These are phyloP conservation scores for Sprattus sprattus DNA, from an alignment of 2,113 vertebrate species.

Conservation along the genomic window DNA sequence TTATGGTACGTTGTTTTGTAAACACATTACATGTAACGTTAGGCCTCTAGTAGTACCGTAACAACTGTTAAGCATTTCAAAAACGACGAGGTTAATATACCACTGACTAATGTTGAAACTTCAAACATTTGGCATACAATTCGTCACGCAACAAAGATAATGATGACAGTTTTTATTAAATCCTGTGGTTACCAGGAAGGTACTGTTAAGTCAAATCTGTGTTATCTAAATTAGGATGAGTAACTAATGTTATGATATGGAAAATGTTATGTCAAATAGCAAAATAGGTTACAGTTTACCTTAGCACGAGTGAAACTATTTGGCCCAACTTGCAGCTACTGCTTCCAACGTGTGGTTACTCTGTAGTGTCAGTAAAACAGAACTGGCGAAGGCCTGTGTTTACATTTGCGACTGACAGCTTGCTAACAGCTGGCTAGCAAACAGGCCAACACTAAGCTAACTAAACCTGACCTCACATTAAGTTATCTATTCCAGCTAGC, in stretches of 20 bases:
- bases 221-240: neutral
- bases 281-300: neutral
- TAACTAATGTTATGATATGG: neutral
- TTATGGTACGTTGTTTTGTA: neutral
- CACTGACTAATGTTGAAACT: neutral
- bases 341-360: neutral
- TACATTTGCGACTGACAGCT: slow-evolving; percentile 12
- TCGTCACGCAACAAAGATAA: no score
- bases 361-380: neutral
- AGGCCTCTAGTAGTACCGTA: neutral
- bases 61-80: neutral
- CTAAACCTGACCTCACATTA: neutral
- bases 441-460: slow-evolving; percentile 32
- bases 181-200: neutral
- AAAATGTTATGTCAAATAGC: neutral
- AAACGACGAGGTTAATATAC: neutral
- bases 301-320: neutral
- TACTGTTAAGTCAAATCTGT: neutral
- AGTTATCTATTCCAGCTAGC: neutral
- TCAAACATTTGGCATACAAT: neutral
- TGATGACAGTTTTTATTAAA: neutral
- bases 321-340: neutral
- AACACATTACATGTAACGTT: no score
- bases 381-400: neutral
- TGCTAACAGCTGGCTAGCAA: neutral